These are phyloP conservation scores for Proctacanthus coquilletti DNA, from an alignment of 1,140 invertebrate species.

Conservation along the genomic window DNA sequence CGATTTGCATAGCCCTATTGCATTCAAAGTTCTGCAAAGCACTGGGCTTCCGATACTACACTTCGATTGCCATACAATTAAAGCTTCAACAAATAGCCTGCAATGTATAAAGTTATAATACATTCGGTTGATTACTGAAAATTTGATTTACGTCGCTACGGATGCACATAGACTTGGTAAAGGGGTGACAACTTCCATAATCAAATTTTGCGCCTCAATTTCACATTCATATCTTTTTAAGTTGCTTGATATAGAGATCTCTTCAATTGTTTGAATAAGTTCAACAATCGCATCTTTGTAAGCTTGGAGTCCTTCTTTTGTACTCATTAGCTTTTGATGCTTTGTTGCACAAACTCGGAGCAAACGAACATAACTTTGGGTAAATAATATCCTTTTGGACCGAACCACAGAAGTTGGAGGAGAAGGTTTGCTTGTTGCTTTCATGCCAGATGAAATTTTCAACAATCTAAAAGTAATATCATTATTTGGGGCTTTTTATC, in stretches of 20 bases:
- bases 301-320: slow-evolving; percentile 18
- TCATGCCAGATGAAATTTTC: slow-evolving; percentile 17
- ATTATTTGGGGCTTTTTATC: too few relatives aligned
- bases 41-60: slow-evolving; percentile 16
- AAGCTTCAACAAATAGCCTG: slow-evolving; percentile 3
- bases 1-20: slow-evolving; percentile 21
- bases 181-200: slow-evolving; percentile 21
- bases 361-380: slow-evolving; percentile 16
- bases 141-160: neutral
- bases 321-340: slow-evolving; percentile 18
- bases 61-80: slow-evolving; percentile 19
- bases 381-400: slow-evolving; percentile 24
- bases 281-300: slow-evolving; percentile 16
- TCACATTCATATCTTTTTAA: slow-evolving; percentile 16
- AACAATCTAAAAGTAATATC: slow-evolving; percentile 13
- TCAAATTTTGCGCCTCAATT: slow-evolving; percentile 22
- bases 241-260: slow-evolving; percentile 7
- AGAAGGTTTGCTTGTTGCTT: too few relatives aligned
- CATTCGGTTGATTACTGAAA: too few relatives aligned
- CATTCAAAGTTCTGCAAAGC: slow-evolving; percentile 17
- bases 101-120: neutral
- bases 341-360: slow-evolving; percentile 18
- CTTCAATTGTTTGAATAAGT: slow-evolving; percentile 16
- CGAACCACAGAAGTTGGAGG: too few relatives aligned
- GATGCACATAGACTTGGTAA: slow-evolving; percentile 14